Evolutionary conservation across 2,888 invertebrate species (phyloP), one percentile per base, ranked within the genome.

Genomic region (Omphaloscelis lunosa): DNA sequence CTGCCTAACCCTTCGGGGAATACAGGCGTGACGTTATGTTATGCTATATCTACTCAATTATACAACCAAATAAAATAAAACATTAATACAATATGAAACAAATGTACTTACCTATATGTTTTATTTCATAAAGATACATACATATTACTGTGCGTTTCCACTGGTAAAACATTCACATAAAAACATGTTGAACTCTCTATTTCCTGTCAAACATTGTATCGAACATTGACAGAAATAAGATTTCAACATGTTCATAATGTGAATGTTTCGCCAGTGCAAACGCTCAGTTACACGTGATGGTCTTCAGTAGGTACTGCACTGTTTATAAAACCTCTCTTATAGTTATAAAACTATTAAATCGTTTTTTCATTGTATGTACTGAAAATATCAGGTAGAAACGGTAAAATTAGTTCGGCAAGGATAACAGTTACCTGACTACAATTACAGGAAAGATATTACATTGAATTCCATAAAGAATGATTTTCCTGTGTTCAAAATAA

Each of bases 291-390:
- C 75, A 80, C 62, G 81, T 76, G 70, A 15, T 70, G 48, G 61
- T 41, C 29, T 69, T 65, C 27, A 66, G 53, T 68, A 68, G 34
- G 11, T n/a, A 59, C 12, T 39, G 2, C 56, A n/a, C 27, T 84
- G 58, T 80, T 75, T 80, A 72, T 53, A 80, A 72, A 83, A 83
- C 48, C 8, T 68, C 27, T 20, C 48, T 56, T 69, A 34, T 51
- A 29, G 23, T 29, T 58, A 34, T 56, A 27, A 53, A 48, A 59
- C 20, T 68, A 62, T 4, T 17, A 41, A 39, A 51, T 41, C 6
- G 27, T 23, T 59, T 70, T 68, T 79, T 69, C n/a, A 75, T 69
- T 66, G 29, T 69, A 39, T 66, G 29, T 69, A 39, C 59, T 73
- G 34, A 70, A 75, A 34, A 58, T 67, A 39, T 58, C 29, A 53